Conservation (phyloP, 2,113 vertebrate genomes). For the Dromaius novaehollandiae region DNA sequence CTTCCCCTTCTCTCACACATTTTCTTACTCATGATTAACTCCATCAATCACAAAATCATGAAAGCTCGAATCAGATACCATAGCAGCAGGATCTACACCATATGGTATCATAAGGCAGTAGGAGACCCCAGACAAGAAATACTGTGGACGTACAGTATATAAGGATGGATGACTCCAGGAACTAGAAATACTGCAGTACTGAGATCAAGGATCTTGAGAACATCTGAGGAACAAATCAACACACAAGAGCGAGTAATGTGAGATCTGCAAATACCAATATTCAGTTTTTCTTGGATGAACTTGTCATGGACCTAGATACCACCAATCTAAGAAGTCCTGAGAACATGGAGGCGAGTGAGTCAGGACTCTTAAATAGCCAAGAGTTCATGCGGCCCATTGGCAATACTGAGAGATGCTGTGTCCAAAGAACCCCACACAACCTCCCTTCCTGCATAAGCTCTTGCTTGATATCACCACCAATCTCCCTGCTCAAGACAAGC, state of each 20-base stretch:
- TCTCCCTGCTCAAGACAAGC: neutral
- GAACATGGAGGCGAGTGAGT: neutral
- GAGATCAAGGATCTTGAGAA: neutral
- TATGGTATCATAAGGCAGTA: neutral
- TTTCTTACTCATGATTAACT: neutral
- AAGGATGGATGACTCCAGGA: neutral
- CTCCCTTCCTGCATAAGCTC: fast-evolving
- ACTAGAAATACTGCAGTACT: neutral
- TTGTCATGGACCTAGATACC: neutral
- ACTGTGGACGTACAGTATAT: fast-evolving
- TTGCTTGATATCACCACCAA: neutral
- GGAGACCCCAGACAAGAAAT: neutral
- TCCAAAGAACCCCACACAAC: neutral
- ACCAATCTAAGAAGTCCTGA: neutral
- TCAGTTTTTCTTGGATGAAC: neutral
- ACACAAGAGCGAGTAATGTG: neutral
- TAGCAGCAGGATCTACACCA: neutral
- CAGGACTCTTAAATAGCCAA: neutral
- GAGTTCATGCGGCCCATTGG: neutral
- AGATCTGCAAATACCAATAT: neutral
- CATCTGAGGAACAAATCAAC: neutral
- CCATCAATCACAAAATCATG: neutral
- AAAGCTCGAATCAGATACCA: neutral
- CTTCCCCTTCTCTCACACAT: neutral
- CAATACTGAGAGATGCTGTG: neutral